phyloP scores from a whole-genome alignment of 2,797 vertebrate genomes.

The Florisuga fusca region DNA sequence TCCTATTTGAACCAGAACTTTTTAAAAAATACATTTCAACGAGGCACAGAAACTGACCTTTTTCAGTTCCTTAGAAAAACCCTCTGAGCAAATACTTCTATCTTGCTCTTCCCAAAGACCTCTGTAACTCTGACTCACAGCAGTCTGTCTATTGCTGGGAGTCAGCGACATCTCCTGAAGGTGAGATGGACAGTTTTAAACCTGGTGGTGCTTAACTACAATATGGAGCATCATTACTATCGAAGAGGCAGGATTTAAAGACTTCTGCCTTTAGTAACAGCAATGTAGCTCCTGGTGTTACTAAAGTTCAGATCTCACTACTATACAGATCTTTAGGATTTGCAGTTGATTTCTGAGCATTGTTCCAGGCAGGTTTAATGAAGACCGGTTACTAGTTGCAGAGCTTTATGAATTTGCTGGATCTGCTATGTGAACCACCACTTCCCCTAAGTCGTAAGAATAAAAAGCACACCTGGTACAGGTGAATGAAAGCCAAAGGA shows the following conservation, averaged over 20 bases:
- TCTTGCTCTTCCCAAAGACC: background rate
- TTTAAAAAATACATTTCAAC: background rate
- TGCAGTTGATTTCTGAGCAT: background rate
- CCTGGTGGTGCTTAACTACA: background rate
- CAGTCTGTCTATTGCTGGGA: background rate
- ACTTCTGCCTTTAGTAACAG: background rate
- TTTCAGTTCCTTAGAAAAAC: background rate
- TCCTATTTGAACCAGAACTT: background rate
- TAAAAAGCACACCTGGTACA: background rate
- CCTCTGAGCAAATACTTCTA: background rate
- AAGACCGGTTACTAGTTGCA: background rate
- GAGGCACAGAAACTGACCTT: background rate
- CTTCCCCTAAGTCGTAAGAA: background rate
- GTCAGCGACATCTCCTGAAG: background rate
- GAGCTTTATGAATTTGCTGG: background rate
- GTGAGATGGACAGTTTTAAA: background rate
- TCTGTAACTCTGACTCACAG: background rate
- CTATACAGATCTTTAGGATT: background rate
- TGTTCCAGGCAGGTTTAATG: background rate
- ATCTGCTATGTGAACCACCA: background rate
- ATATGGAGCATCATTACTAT: background rate
- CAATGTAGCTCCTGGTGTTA: background rate
- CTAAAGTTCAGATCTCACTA: background rate
- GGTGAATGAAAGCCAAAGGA: background rate
- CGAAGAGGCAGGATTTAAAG: background rate